phyloP scores from a whole-genome alignment of 2,888 invertebrate genomes.

The Euplagia quadripunctaria region DNA sequence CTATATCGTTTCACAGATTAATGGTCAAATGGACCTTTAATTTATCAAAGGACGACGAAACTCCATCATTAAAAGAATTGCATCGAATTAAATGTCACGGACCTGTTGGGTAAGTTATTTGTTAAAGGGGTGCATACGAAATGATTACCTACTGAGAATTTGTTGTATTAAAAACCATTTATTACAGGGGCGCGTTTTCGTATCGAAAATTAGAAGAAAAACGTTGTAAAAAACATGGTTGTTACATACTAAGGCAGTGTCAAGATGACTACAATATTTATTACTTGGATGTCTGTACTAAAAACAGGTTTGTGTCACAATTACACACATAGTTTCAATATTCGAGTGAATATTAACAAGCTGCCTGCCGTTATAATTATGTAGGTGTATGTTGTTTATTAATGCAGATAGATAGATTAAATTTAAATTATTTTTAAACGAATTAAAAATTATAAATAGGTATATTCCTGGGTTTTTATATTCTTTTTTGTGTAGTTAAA shows the following conservation, averaged over 20 bases:
- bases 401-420: neutral
- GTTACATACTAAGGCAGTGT: constrained; percentile 94
- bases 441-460: neutral
- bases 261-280: constrained; percentile 93
- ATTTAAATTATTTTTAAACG: neutral
- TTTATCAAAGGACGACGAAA: constrained; percentile 93
- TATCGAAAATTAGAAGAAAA: constrained; percentile 94
- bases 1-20: constrained; percentile 79
- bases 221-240: constrained; percentile 91
- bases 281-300: constrained; percentile 93
- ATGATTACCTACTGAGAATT: constrained; percentile 35
- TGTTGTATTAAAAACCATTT: constrained; percentile 26
- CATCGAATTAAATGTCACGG: constrained; percentile 94
- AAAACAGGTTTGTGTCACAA: constrained; percentile 86
- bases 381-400: neutral
- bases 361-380: neutral
- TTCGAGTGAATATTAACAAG: neutral
- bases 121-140: constrained; percentile 38
- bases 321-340: neutral
- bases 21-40: constrained; percentile 97
- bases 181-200: constrained; percentile 92
- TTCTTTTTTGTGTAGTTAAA: neutral
- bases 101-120: constrained; percentile 92
- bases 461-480: neutral
- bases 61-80: constrained; percentile 92